phyloP scores from a whole-genome alignment of 2,113 vertebrate species.

The Cynoglossus semilaevis region DNA sequence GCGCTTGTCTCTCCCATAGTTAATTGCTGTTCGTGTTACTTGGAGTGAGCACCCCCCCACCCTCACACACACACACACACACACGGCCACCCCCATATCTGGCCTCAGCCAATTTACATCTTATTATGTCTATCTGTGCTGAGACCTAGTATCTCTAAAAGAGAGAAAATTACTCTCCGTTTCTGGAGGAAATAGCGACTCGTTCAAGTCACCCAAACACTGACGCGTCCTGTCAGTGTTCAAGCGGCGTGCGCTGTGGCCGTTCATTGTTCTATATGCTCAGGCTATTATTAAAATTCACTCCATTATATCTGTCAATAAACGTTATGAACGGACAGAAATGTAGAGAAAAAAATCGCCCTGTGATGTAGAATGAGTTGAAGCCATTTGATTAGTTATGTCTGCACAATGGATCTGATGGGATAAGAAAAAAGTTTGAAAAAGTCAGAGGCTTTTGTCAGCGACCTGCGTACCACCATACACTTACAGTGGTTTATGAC shows the following conservation, averaged over 20 bases:
- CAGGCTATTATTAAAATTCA: conserved; percentile 36
- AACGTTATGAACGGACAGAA: conserved; percentile 15
- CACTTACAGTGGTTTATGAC: too few relatives aligned
- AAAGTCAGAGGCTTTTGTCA: too few relatives aligned
- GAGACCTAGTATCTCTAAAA: conserved; percentile 63
- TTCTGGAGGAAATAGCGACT: conserved; percentile 54
- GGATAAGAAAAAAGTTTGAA: too few relatives aligned
- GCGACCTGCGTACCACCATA: too few relatives aligned
- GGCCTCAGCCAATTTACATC: conserved; percentile 73
- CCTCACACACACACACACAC: background rate
- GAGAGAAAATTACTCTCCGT: conserved; percentile 68
- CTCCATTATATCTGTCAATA: background rate
- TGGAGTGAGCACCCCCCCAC: conserved; percentile 45
- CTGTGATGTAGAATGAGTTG: conserved; percentile 3
- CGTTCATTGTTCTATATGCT: conserved; percentile 39
- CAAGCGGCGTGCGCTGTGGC: conserved; percentile 14
- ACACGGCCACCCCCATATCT: conserved; percentile 55
- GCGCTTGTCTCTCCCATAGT: conserved; percentile 43
- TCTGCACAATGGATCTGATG: too few relatives aligned
- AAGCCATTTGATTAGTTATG: too few relatives aligned
- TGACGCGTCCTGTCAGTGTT: conserved; percentile 46
- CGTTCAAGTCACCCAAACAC: conserved; percentile 28
- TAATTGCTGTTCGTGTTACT: conserved; percentile 68
- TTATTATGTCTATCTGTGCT: conserved; percentile 70
- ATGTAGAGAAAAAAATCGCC: conserved; percentile 29